These are phyloP conservation scores for Octonoba sinensis DNA, from an alignment of 2,888 invertebrate genomes.

Conservation along the genomic window DNA sequence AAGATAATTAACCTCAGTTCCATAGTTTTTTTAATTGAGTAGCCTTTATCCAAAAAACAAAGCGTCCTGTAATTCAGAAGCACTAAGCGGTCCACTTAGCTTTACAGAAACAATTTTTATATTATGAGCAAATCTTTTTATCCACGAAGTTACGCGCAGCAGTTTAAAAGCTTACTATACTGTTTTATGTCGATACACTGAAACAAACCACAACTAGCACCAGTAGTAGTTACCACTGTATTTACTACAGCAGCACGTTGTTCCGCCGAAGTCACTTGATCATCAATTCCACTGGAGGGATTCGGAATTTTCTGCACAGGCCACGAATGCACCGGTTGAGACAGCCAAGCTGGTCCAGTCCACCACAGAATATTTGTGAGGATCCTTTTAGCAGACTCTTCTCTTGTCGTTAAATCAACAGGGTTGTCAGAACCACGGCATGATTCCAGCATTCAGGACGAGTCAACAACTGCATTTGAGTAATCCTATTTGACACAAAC, in stretches of 20 bases:
- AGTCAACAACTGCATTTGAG: no score
- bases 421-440: no score
- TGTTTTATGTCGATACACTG: no score
- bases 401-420: not conserved
- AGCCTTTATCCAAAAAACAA: not conserved
- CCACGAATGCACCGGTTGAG: not conserved
- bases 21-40: not conserved
- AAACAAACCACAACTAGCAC: no score
- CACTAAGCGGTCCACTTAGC: not conserved
- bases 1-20: not conserved
- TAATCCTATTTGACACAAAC: no score
- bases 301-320: no score
- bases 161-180: no score
- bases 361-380: slow-evolving; percentile 10
- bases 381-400: not conserved
- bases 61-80: not conserved
- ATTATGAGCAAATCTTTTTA: not conserved
- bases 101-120: not conserved
- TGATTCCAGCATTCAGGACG: no score
- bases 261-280: no score
- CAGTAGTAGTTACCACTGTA: no score
- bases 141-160: not conserved
- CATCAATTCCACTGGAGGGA: not conserved
- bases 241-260: no score
- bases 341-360: not conserved